Conservation (phyloP, 2,797 vertebrate genomes). For the Acropternis orthonyx region DNA sequence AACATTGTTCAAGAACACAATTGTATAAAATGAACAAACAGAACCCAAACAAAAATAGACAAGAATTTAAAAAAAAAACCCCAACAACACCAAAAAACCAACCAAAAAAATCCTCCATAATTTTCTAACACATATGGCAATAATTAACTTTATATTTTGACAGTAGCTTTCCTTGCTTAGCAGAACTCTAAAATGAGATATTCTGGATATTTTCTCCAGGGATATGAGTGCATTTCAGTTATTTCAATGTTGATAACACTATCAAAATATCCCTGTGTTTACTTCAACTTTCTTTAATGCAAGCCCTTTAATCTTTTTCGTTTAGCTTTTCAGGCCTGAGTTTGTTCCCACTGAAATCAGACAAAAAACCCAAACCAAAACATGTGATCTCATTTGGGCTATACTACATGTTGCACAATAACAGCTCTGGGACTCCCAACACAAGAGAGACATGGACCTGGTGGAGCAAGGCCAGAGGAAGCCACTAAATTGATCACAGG, state of each 20-base stretch:
- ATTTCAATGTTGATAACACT: neutral
- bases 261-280: neutral
- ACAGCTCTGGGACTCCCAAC: too few species aligned
- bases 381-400: neutral
- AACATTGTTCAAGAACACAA: neutral
- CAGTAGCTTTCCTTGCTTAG: neutral
- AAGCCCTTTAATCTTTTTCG: neutral
- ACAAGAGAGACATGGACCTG: neutral
- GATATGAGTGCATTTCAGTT: neutral
- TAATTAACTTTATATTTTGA: neutral
- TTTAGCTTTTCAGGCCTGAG: neutral
- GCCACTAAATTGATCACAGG: neutral
- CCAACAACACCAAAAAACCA: too few species aligned
- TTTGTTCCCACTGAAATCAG: neutral
- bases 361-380: neutral
- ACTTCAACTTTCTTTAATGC: neutral
- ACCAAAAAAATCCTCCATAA: rapidly evolving
- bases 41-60: neutral
- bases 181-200: neutral
- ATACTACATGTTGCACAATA: neutral
- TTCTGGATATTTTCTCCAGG: neutral
- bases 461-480: neutral
- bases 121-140: neutral
- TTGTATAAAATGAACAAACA: neutral
- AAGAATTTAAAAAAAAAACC: neutral